phyloP scores from a whole-genome alignment of 2,888 invertebrate species.

The Coenonympha arcania region DNA sequence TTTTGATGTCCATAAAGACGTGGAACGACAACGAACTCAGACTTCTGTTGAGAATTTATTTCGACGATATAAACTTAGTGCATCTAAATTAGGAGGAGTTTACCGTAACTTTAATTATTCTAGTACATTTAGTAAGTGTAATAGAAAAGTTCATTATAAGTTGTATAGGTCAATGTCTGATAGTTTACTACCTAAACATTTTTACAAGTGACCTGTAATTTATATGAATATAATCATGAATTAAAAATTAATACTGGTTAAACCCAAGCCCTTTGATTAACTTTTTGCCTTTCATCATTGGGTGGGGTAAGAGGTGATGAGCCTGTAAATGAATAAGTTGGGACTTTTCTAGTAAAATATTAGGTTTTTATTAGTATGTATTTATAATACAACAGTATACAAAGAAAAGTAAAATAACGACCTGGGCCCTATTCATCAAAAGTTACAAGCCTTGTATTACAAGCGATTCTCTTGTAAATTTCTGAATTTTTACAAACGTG shows the following conservation, averaged over 20 bases:
- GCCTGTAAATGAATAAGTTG: too few relatives aligned
- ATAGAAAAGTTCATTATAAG: background rate
- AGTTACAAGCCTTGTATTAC: too few relatives aligned
- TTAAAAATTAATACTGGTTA: too few relatives aligned
- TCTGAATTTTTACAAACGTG: too few relatives aligned
- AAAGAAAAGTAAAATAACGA: background rate
- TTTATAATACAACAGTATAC: background rate
- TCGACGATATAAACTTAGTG: background rate
- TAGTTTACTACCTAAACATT: constrained; percentile 1
- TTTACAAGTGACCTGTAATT: constrained; percentile 2
- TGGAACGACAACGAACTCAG: background rate
- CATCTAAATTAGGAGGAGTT: background rate
- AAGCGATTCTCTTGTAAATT: too few relatives aligned
- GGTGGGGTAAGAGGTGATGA: too few relatives aligned
- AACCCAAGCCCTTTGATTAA: too few relatives aligned
- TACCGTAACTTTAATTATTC: background rate
- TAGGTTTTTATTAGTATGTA: too few relatives aligned
- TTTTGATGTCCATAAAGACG: background rate
- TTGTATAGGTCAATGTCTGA: constrained; percentile 7
- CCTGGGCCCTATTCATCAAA: background rate
- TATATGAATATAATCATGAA: background rate
- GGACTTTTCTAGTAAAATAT: too few relatives aligned
- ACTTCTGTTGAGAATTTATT: background rate
- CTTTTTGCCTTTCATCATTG: too few relatives aligned
- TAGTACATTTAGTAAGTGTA: background rate